Evolutionary conservation across 1,140 invertebrate species (phyloP).

Genomic region (Sinella curviseta): DNA sequence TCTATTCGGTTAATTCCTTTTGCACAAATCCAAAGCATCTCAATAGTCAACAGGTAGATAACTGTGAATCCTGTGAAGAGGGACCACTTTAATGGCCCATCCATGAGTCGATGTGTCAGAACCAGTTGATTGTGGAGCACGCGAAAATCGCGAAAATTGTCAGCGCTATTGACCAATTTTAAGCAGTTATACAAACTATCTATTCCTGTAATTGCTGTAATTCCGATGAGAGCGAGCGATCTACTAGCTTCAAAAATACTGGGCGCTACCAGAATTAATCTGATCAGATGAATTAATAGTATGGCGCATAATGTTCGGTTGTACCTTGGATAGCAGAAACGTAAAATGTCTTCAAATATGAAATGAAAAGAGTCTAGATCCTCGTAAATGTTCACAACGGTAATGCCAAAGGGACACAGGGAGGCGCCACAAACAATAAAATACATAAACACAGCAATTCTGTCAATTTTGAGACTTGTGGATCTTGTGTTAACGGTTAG

Average conservation of each 20-base stretch:
- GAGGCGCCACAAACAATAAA: background rate
- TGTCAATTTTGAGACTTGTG: background rate
- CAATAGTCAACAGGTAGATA: background rate
- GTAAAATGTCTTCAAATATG: background rate
- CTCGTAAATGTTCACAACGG: background rate
- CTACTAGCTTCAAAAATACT: background rate
- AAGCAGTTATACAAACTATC: background rate
- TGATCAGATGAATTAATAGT: background rate
- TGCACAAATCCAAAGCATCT: background rate
- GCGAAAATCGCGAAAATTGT: background rate
- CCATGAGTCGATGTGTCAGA: background rate
- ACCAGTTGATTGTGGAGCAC: background rate
- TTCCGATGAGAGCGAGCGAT: background rate
- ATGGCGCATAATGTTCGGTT: background rate
- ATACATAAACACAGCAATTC: background rate
- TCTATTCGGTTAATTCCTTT: background rate
- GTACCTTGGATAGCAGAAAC: background rate
- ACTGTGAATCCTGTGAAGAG: background rate
- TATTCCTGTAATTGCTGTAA: background rate
- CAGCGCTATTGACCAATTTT: background rate
- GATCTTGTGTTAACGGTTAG: background rate
- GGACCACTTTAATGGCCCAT: background rate
- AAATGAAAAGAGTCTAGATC: background rate
- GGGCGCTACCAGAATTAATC: background rate
- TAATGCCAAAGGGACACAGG: background rate